Conservation (phyloP, 2,797 vertebrate genomes). For the Synanceia verrucosa region DNA sequence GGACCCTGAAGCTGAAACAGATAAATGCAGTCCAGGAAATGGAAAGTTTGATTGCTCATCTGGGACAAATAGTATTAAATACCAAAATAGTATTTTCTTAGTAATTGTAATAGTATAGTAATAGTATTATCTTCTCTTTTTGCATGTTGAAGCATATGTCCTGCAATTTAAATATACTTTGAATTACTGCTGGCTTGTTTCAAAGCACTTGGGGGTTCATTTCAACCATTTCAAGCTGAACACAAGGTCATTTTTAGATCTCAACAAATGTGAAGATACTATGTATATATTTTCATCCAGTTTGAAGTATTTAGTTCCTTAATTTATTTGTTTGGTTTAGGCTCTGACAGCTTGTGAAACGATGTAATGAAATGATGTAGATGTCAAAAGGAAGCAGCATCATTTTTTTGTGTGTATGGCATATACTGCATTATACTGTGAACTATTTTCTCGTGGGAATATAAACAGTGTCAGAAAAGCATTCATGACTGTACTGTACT, state of each 20-base stretch:
- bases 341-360: neutral
- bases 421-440: neutral
- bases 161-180: too few relatives aligned
- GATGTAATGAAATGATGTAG: neutral
- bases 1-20: neutral
- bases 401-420: neutral
- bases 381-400: slow-evolving; percentile 10
- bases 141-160: neutral
- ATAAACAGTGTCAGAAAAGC: slow-evolving; percentile 23
- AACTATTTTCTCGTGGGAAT: slow-evolving; percentile 31
- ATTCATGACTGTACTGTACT: slow-evolving; percentile 20
- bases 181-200: neutral
- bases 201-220: neutral
- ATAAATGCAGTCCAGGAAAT: neutral
- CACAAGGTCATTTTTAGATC: too few relatives aligned
- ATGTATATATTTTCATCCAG: too few relatives aligned
- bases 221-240: too few relatives aligned
- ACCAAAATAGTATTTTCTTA: neutral
- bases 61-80: neutral
- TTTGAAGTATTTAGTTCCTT: neutral
- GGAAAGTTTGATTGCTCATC: neutral
- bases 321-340: neutral
- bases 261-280: too few relatives aligned
- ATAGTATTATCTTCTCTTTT: too few relatives aligned
- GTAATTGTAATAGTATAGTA: too few relatives aligned